Percentiles rank a stretch among this genome's conserved stretches.
phyloP scores from a whole-genome alignment of 2,888 invertebrate genomes.

The Acleris literana region DNA sequence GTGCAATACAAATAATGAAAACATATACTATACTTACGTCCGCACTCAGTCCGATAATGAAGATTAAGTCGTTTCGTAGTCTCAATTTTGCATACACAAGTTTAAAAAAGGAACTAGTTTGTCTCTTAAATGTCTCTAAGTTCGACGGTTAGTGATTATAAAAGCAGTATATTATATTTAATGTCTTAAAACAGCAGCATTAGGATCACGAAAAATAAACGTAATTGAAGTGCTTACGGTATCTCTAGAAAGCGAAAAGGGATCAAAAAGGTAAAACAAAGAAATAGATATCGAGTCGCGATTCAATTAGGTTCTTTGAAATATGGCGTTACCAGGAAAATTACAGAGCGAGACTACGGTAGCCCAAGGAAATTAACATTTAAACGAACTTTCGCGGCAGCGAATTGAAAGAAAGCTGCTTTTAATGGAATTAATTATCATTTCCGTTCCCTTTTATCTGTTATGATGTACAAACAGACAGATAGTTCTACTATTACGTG shows the following conservation, averaged over 20 bases:
- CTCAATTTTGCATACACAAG: too few relatives aligned
- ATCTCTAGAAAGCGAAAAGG: conserved; percentile 2
- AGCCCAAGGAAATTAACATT: conserved; percentile 53
- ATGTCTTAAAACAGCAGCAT: too few relatives aligned
- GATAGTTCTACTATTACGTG: not conserved
- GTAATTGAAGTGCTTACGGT: too few relatives aligned
- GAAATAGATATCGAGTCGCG: conserved; percentile 14
- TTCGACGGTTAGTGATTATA: too few relatives aligned
- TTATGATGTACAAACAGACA: conserved; percentile 30
- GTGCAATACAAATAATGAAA: conserved; percentile 4
- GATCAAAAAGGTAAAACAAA: conserved; percentile 8
- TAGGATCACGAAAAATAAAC: too few relatives aligned
- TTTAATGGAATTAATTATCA: conserved; percentile 43
- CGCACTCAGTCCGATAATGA: too few relatives aligned
- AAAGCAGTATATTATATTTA: too few relatives aligned
- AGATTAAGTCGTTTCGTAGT: too few relatives aligned
- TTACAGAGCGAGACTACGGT: conserved; percentile 39
- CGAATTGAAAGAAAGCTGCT: conserved; percentile 46
- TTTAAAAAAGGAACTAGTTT: too few relatives aligned
- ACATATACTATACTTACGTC: too few relatives aligned
- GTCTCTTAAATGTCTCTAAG: too few relatives aligned
- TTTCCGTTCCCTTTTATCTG: conserved; percentile 34
- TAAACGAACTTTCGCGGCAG: conserved; percentile 48
- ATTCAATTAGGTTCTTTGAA: conserved; percentile 28
- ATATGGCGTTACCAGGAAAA: conserved; percentile 39